Base-by-base conservation (phyloP, 2,113 vertebrate genomes). In the Calidris pugnax region DNA sequence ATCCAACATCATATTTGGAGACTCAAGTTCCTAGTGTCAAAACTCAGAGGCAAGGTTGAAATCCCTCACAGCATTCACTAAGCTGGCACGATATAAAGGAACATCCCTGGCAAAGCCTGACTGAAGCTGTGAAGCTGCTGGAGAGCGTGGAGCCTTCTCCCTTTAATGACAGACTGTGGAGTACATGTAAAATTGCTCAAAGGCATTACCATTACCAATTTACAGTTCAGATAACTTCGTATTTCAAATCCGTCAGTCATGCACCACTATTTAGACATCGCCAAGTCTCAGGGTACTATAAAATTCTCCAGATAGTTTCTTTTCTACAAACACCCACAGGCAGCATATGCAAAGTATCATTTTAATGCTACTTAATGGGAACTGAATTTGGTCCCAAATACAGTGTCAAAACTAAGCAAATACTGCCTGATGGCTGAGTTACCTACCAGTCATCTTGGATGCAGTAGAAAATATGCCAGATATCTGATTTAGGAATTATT, bases 401-500 rank as follows among this genome's bases (percentile, higher is more conserved):
- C 3, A 47, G 26, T 17, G 16, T 22, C 30, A 78, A 87, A 93
- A 82, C 8, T 39, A 48, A 75, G 64, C 60, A 59, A 79, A 91
- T 35, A 62, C 14, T 75, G 41, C 39, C 35, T 37, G 37, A 72
- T 62, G 32, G 20, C 32, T 69, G 17, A 72, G 19, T 32, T 91
- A 87, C 37, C 50, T 76, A 14, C 16, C 33, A 35, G 21, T n/a
- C 4, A 35, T 78, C n/a, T 56, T 56, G 33, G 18, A 68, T 59
- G 28, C 15, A 68, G 35, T 5, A 3, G 1, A 79, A 85, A 94
- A 69, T 9, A 69, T 60, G 9, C 30, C 45, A 90, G 21, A 81
- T 50, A 8, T 14, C 10, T 0, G 0, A 47, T 37, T 69, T n/a
- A 28, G 22, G 7, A 21, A 3, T 5, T 35, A 47, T 39, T 4